Evolutionary conservation across 2,888 invertebrate genomes (phyloP), one percentile per base, ranked within the genome.

Genomic region (Onchidella celtica): DNA sequence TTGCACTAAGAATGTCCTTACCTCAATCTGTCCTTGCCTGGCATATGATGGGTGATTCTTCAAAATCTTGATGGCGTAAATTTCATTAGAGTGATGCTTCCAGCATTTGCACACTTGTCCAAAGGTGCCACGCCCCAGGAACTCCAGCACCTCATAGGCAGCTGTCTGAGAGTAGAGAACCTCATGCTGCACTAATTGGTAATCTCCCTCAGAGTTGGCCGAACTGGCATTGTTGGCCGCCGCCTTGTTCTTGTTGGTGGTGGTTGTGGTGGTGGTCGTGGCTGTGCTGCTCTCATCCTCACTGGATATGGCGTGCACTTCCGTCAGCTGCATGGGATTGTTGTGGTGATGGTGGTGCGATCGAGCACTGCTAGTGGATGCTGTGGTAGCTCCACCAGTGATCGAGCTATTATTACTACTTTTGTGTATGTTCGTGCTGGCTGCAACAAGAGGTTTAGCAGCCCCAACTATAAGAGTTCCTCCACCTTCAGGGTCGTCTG

Each of bases 1-100:
- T n/a, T n/a, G n/a, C n/a, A n/a, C n/a, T n/a, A 17, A 24, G 61
- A n/a, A 61, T 27, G 17, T 14, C 24, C 40, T 81, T 63, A 76
- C 81, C 96, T 99, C 99, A 94, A 99, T 99, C 95, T 99, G 99
- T 89, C 99, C 99, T 95, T 99, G 99, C 92, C 99, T 96, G 88
- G 99, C 99, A 95, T 99, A 99, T 90, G 99, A 99, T 88, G 99
- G 99, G 95, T 99, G 99, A 95, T 99, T 99, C 95, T 99, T 99
- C 84, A 99, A 95, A 93, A 99, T 99, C 95, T 99, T 99, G 94
- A 99, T 99, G 93, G 99, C 99, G 92, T 99, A 99, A 93, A 99
- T 99, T 94, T 99, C 99, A 94, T 98, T 99, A 91, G 99, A 99
- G 94, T 99, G 99, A 94, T 99, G 99, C 95, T 99, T 99, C 99